Percentiles rank a stretch among this genome's conserved stretches.
phyloP scores from a whole-genome alignment of 1,140 invertebrate species.

The Babylonia areolata region DNA sequence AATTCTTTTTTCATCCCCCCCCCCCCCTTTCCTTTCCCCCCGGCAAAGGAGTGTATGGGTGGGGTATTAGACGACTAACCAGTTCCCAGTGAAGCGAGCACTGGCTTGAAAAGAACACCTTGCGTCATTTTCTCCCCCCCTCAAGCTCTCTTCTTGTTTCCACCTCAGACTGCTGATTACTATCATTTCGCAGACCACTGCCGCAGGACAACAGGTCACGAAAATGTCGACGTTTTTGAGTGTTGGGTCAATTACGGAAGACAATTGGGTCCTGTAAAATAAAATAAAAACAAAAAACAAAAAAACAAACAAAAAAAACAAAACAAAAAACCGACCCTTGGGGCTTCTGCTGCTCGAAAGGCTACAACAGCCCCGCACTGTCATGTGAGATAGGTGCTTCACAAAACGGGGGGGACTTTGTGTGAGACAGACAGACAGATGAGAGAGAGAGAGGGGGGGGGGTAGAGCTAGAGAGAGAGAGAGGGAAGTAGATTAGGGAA shows the following conservation, averaged over 20 bases:
- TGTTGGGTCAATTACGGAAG: neutral
- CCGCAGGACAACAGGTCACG: neutral
- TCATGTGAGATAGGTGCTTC: no score
- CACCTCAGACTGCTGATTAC: neutral
- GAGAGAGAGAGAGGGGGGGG: constrained; percentile 27
- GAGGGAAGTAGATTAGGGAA: neutral
- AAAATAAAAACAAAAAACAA: no score
- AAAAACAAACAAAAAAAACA: no score
- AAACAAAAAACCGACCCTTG: no score
- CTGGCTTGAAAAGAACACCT: neutral
- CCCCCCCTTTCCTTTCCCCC: neutral
- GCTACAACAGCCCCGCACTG: no score
- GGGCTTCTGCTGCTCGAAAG: no score
- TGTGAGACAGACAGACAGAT: no score
- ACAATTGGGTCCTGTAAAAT: neutral
- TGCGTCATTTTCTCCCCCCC: neutral
- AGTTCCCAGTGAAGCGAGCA: neutral
- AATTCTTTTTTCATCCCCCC: no score
- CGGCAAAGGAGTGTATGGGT: neutral
- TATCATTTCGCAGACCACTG: neutral
- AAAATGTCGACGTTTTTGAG: neutral
- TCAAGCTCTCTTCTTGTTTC: neutral
- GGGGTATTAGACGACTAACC: neutral
- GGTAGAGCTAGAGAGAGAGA: constrained; percentile 11
- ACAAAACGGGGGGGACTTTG: no score